phyloP scores from a whole-genome alignment of 2,888 invertebrate species.

The Ennomos fuscantarius region DNA sequence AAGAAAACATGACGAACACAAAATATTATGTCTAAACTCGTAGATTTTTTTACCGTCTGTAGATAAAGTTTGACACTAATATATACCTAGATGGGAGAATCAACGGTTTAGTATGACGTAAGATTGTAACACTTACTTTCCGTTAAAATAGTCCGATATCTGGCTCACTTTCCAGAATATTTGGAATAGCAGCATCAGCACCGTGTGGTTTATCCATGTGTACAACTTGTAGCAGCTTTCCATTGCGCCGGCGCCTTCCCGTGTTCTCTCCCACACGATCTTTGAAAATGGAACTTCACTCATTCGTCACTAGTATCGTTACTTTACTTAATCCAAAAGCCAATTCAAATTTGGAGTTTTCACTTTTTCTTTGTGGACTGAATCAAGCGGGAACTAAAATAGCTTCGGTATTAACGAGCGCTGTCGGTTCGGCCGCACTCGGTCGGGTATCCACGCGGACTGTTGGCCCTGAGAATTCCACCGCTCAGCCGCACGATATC shows the following conservation, averaged over 20 bases:
- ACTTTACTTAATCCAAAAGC: constrained; percentile 1
- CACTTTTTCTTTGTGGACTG: constrained; percentile 37
- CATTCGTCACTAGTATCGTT: constrained; percentile 68
- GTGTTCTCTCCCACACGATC: constrained; percentile 69
- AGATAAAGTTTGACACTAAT: neutral
- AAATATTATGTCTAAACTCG: no score
- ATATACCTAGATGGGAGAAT: constrained; percentile 8
- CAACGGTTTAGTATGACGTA: constrained; percentile 25
- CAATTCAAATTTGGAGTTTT: constrained; percentile 6
- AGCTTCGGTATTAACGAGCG: constrained; percentile 42
- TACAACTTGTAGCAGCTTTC: constrained; percentile 78
- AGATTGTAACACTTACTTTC: constrained; percentile 73
- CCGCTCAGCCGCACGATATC: constrained; percentile 40
- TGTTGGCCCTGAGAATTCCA: constrained; percentile 65
- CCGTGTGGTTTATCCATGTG: constrained; percentile 78
- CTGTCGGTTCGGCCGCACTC: constrained; percentile 64
- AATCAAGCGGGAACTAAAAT: constrained; percentile 65
- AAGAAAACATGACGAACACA: no score
- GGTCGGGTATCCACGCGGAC: constrained; percentile 74
- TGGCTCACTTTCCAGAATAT: constrained; percentile 82
- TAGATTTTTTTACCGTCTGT: no score
- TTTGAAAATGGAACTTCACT: constrained; percentile 73
- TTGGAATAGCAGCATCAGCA: constrained; percentile 78
- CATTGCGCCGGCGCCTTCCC: constrained; percentile 67
- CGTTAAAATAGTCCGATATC: constrained; percentile 76